Evolutionary conservation across 2,888 invertebrate genomes (phyloP).

Genomic region (Tenthredo distinguenda): DNA sequence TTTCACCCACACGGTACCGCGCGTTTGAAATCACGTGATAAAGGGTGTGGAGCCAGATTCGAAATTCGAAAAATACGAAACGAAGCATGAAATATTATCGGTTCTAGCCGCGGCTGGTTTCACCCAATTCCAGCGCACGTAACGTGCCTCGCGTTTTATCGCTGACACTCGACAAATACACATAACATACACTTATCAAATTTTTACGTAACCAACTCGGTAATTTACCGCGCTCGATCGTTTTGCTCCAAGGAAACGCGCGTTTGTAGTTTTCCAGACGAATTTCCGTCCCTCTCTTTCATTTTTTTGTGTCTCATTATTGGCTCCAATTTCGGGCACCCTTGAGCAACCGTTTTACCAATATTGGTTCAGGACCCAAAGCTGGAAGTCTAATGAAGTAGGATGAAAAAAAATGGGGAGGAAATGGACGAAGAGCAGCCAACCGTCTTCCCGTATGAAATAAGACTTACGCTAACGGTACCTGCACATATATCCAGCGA

Average conservation of each 20-base stretch:
- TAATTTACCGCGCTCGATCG: background rate
- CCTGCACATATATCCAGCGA: background rate
- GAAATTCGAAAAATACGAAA: background rate
- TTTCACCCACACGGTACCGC: constrained; percentile 26
- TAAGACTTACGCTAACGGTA: background rate
- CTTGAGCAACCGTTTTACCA: background rate
- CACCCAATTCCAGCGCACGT: no score
- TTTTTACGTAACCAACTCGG: background rate
- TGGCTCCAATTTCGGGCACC: constrained; percentile 3
- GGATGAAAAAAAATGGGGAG: background rate
- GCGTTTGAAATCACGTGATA: constrained; percentile 20
- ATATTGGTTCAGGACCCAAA: constrained; percentile 16
- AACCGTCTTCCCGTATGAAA: background rate
- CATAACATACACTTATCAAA: background rate
- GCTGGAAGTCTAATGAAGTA: background rate
- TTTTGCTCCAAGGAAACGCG: no score
- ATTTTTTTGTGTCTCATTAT: background rate
- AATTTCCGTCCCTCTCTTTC: background rate
- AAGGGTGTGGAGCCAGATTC: constrained; percentile 11
- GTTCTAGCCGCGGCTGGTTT: no score
- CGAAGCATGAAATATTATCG: constrained; percentile 33
- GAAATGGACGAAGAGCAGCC: background rate
- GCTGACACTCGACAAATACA: background rate
- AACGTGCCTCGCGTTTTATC: background rate
- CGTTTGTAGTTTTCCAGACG: background rate